These are phyloP conservation scores for Girardinus metallicus DNA, from an alignment of 2,797 vertebrate species.

Conservation along the genomic window DNA sequence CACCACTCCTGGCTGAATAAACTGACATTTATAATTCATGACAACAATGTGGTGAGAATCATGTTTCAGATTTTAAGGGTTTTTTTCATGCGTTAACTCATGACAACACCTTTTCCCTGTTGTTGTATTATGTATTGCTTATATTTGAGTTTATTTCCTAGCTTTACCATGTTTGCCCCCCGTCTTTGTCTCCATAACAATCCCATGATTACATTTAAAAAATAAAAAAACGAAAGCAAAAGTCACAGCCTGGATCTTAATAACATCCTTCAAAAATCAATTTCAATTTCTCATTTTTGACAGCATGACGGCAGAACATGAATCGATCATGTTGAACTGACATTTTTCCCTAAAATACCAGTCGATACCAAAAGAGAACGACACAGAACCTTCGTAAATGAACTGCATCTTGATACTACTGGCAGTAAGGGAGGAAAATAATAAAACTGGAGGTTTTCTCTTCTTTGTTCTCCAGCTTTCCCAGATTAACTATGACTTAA, in stretches of 20 bases:
- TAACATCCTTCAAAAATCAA: constrained; percentile 73
- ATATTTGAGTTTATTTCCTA: constrained; percentile 9
- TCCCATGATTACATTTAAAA: constrained; percentile 55
- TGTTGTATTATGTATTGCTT: background rate
- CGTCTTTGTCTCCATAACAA: constrained; percentile 23
- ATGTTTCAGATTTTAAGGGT: background rate
- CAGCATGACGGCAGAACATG: constrained; percentile 31
- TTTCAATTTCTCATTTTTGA: constrained; percentile 68
- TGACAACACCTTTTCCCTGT: background rate
- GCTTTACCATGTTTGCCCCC: background rate
- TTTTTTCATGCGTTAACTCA: constrained; percentile 8
- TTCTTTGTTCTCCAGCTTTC: background rate
- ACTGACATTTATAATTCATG: constrained; percentile 66
- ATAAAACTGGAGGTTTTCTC: background rate
- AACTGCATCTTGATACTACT: constrained; percentile 13
- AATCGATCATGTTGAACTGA: constrained; percentile 48
- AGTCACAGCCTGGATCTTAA: constrained; percentile 61
- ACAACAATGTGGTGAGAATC: constrained; percentile 36
- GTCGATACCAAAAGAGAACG: constrained; percentile 26
- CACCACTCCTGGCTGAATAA: constrained; percentile 32
- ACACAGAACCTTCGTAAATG: constrained; percentile 7
- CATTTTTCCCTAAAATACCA: constrained; percentile 42
- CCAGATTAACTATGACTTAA: background rate
- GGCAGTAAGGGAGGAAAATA: background rate
- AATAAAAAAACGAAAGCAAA: constrained; percentile 37